Evolutionary conservation across 1,140 invertebrate genomes (phyloP), one percentile per base, ranked within the genome.

Genomic region (Galendromus occidentalis): DNA sequence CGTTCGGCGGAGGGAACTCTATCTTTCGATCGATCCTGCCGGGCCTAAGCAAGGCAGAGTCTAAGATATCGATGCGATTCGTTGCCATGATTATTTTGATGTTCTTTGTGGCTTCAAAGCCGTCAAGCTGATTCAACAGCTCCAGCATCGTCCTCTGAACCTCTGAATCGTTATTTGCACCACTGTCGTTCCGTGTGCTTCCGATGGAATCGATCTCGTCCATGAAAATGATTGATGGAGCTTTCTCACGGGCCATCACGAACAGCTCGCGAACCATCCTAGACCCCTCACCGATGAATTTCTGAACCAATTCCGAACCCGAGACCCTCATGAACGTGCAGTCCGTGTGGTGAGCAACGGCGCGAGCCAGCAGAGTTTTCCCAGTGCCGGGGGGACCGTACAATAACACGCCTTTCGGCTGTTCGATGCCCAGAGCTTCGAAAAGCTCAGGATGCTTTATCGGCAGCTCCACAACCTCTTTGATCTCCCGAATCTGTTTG

Each of bases 401-500:
- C 28, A 79, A 66, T n/a, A 78, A 66, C 0, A 77, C 73, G n/a
- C 69, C 69, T 44, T 68, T 79, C 0, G 79, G 79, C 2, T 98
- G 95, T 55, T 93, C 93, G 78, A 98, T 98, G 71, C 95, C 94
- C 33, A 98, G 78, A 22, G 93, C 92, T 80, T 98, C 94, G 79
- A 98, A 98, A 2, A 98, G 77, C 76, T 98, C 95, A 1, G 95
- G 95, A 82, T 98, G 95, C 77, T 98, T 98, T 0, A 98, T 92
- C 0, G 95, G 95, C 66, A 98, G 78, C 76, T 98, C 95, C 75
- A 98, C 98, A 0, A 98, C 95, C 78, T 98, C 95, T 78, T 98
- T 98, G 68, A 98, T 98, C 78, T 98, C 95, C 74, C 98, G 97
- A 67, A 98, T 98, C 78, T 98, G 94, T 73, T 96, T 97, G 72